These are phyloP conservation scores for Damaliscus lunatus DNA, from an alignment of 2,113 vertebrate species.

Conservation along the genomic window DNA sequence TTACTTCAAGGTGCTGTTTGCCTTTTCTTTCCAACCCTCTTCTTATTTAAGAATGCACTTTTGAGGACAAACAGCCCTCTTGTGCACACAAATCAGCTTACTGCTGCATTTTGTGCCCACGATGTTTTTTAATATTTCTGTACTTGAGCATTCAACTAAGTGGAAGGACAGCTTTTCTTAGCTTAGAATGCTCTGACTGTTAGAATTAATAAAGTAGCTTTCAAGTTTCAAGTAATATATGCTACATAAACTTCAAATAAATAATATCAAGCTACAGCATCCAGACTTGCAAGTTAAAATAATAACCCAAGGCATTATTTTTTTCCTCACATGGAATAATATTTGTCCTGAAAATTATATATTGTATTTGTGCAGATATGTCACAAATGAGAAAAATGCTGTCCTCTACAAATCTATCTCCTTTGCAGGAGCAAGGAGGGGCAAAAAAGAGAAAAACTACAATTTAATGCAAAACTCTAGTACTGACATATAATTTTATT, in stretches of 20 bases:
- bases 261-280: constrained; percentile 54
- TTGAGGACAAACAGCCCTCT: constrained; percentile 73
- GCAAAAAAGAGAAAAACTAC: neutral
- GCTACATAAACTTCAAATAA: constrained; percentile 57
- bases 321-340: constrained; percentile 28
- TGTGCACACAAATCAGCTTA: constrained; percentile 76
- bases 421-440: constrained; percentile 29
- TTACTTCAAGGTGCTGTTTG: constrained; percentile 80
- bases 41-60: constrained; percentile 81
- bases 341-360: constrained; percentile 63
- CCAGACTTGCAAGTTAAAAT: constrained; percentile 55
- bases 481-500: constrained; percentile 62
- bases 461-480: constrained; percentile 60
- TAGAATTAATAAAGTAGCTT: constrained; percentile 62
- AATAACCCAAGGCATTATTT: constrained; percentile 52
- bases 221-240: constrained; percentile 67
- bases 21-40: constrained; percentile 79
- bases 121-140: constrained; percentile 71
- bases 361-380: constrained; percentile 51
- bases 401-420: constrained; percentile 52
- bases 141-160: constrained; percentile 65
- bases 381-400: constrained; percentile 55
- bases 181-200: constrained; percentile 42
- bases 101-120: constrained; percentile 54
- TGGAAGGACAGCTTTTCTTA: constrained; percentile 64